Conservation (phyloP, 2,113 vertebrate species). For the Tragelaphus scriptus region DNA sequence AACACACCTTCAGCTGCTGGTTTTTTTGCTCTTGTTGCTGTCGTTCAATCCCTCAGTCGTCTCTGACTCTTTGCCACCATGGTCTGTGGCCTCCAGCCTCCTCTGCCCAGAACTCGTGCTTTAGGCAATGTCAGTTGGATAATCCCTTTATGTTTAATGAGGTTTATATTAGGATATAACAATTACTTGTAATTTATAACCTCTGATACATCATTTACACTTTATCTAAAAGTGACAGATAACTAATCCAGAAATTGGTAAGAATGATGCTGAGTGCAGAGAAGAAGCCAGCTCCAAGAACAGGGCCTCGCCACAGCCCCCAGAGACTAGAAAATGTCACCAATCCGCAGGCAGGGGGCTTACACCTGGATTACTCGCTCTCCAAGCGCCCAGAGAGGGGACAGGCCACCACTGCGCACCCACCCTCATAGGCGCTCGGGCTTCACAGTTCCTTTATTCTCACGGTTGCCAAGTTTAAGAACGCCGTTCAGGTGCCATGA, state of each 20-base stretch:
- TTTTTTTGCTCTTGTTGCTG: fast-evolving
- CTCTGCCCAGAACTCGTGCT: background rate
- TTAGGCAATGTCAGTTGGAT: background rate
- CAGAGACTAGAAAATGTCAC: background rate
- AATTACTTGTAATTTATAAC: background rate
- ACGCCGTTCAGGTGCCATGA: background rate
- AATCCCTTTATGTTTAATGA: background rate
- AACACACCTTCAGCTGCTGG: background rate
- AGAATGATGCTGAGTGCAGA: background rate
- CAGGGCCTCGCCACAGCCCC: background rate
- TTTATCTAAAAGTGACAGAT: background rate
- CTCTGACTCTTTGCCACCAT: background rate
- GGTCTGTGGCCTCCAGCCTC: background rate
- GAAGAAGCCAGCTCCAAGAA: background rate
- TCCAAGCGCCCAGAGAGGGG: background rate
- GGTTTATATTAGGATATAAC: background rate
- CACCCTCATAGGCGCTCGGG: background rate
- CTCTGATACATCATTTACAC: background rate
- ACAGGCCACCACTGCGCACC: fast-evolving
- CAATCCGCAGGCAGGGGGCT: background rate
- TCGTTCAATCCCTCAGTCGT: fast-evolving
- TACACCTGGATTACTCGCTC: background rate
- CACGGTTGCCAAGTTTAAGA: fast-evolving
- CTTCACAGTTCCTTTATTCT: fast-evolving
- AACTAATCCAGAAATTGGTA: background rate